Conservation (phyloP, 1,140 invertebrate genomes). For the Ooceraea biroi region DNA sequence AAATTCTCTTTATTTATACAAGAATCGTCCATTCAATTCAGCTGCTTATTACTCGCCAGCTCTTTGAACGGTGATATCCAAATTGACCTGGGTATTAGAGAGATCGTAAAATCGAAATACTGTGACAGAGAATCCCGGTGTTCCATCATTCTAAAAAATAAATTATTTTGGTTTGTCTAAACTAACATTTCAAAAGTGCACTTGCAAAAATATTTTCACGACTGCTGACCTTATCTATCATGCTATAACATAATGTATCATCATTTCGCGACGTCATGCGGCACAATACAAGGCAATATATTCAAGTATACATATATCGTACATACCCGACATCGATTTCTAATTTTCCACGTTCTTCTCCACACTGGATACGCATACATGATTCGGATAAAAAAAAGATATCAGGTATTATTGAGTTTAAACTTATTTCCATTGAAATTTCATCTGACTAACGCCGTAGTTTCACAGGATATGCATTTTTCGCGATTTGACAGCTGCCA, state of each 20-base stretch:
- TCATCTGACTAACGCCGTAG: constrained; percentile 8
- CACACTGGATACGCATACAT: not conserved
- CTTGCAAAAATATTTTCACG: not conserved
- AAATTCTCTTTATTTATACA: constrained; percentile 56
- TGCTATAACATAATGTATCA: not conserved
- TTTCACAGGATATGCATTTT: constrained; percentile 29
- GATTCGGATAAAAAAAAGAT: constrained; percentile 38
- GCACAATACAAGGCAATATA: not conserved
- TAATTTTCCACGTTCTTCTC: constrained; percentile 3
- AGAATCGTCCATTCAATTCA: constrained; percentile 28
- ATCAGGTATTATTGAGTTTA: constrained; percentile 35
- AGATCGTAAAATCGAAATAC: constrained; percentile 9
- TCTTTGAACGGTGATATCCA: constrained; percentile 25
- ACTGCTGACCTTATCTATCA: constrained; percentile 13
- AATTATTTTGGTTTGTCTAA: not conserved
- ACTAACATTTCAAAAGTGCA: not conserved
- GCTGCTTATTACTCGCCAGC: constrained; percentile 4
- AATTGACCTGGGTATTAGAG: constrained; percentile 27
- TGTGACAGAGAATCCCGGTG: not conserved
- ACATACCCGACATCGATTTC: constrained; percentile 2
- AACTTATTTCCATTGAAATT: constrained; percentile 36
- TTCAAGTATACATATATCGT: constrained; percentile 7
- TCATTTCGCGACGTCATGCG: constrained; percentile 1
- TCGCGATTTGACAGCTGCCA: constrained; percentile 46
- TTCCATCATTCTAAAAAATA: not conserved